These are phyloP conservation scores for Hesperophylax magnus DNA, from an alignment of 1,140 invertebrate genomes.

Conservation along the genomic window DNA sequence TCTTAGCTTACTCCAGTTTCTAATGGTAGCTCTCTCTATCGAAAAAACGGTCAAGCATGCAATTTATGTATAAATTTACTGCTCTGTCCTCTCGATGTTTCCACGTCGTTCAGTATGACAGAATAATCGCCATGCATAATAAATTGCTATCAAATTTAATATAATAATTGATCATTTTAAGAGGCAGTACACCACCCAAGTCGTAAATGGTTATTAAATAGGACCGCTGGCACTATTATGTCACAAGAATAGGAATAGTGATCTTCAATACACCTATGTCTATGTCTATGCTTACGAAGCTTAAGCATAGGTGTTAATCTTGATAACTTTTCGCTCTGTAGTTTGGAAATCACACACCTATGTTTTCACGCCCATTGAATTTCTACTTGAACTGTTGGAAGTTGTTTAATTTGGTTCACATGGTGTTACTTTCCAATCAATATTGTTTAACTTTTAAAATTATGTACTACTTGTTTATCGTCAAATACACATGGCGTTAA, in stretches of 20 bases:
- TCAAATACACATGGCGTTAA: no score
- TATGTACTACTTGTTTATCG: not conserved
- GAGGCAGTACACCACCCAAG: slow-evolving; percentile 28
- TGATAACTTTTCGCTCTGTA: slow-evolving; percentile 17
- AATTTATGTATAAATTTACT: slow-evolving; percentile 2
- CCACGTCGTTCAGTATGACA: slow-evolving; percentile 2
- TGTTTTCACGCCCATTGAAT: slow-evolving; percentile 9
- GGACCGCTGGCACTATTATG: not conserved
- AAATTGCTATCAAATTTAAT: slow-evolving; percentile 30
- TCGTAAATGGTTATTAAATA: not conserved
- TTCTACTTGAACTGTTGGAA: not conserved
- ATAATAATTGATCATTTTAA: slow-evolving; percentile 26
- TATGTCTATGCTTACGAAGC: no score
- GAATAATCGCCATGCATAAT: slow-evolving; percentile 16
- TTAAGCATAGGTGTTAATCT: slow-evolving; percentile 14
- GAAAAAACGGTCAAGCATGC: not conserved
- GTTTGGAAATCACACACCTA: slow-evolving; percentile 26
- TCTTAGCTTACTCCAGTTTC: not conserved
- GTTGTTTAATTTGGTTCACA: not conserved
- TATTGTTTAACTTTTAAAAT: not conserved
- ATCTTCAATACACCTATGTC: not conserved
- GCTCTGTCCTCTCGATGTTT: not conserved
- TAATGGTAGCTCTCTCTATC: slow-evolving; percentile 9
- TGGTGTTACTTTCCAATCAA: no score
- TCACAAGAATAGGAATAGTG: not conserved